Conservation (phyloP, 2,888 invertebrate genomes). For the Willowsia nigromaculata region DNA sequence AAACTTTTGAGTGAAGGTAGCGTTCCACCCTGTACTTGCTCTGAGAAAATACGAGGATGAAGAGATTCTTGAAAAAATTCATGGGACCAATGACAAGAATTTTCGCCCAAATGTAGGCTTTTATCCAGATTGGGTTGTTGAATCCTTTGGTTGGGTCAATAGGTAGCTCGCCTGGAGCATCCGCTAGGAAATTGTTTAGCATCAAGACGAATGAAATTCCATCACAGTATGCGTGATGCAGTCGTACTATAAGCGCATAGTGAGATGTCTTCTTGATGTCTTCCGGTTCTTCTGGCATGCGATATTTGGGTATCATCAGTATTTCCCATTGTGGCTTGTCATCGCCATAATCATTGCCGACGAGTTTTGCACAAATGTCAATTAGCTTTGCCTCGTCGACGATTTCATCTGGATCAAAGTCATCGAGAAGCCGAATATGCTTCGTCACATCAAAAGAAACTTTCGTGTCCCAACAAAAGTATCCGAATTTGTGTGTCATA, state of each 20-base stretch:
- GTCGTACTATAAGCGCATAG: constrained; percentile 72
- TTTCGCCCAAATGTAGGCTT: constrained; percentile 73
- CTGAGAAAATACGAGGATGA: constrained; percentile 55
- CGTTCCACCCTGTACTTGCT: constrained; percentile 65
- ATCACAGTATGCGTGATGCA: constrained; percentile 76
- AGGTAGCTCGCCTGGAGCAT: constrained; percentile 69
- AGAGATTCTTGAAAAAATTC: constrained; percentile 68
- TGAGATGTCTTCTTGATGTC: constrained; percentile 18
- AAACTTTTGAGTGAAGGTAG: constrained; percentile 66
- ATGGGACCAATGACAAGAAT: constrained; percentile 73
- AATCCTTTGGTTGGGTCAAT: constrained; percentile 75
- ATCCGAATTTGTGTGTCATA: constrained; percentile 70
- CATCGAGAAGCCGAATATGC: constrained; percentile 69
- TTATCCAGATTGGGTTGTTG: constrained; percentile 66
- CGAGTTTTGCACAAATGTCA: constrained; percentile 61
- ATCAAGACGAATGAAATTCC: constrained; percentile 74
- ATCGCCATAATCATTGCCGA: constrained; percentile 17
- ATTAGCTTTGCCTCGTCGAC: constrained; percentile 68
- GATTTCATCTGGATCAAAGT: constrained; percentile 57
- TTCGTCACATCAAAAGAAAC: constrained; percentile 64
- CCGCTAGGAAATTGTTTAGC: constrained; percentile 73
- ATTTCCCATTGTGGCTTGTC: constrained; percentile 75
- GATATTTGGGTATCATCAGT: constrained; percentile 73
- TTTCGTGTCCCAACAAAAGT: constrained; percentile 75
- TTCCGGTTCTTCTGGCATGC: constrained; percentile 16